These are phyloP conservation scores for Tribolium madens DNA, from an alignment of 1,140 invertebrate genomes.

Conservation along the genomic window DNA sequence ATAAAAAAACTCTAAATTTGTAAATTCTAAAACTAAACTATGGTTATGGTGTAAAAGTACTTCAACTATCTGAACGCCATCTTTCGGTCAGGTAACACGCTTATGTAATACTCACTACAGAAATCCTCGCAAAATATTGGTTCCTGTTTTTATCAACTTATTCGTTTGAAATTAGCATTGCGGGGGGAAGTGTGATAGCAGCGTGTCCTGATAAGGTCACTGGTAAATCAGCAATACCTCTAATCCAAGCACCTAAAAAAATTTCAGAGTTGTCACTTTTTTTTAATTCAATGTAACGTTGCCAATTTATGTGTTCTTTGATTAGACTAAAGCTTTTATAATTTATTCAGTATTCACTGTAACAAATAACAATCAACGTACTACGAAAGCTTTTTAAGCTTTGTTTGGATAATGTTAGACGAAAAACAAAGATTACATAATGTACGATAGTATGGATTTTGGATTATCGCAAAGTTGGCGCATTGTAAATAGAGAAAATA, in stretches of 20 bases:
- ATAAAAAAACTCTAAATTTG: neutral
- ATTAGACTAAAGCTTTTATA: neutral
- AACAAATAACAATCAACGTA: neutral
- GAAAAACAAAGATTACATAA: neutral
- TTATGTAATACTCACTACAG: neutral
- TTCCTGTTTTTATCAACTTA: neutral
- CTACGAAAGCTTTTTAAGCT: too few relatives aligned
- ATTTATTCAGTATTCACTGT: neutral
- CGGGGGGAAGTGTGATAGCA: conserved; percentile 70
- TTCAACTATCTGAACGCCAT: conserved; percentile 17
- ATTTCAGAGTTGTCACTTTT: neutral
- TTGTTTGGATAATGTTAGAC: neutral
- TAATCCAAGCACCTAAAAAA: conserved; percentile 67
- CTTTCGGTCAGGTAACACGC: neutral
- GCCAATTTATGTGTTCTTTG: neutral
- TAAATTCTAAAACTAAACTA: neutral
- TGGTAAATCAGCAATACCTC: conserved; percentile 69
- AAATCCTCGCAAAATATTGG: neutral
- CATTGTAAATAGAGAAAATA: neutral
- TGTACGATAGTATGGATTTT: neutral
- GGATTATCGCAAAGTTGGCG: neutral
- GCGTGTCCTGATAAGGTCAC: conserved; percentile 71
- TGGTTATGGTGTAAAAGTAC: conserved; percentile 45
- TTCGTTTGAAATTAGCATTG: conserved; percentile 50
- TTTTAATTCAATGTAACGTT: neutral